Percentiles rank a stretch among this genome's conserved stretches.
Conservation (phyloP, 2,888 invertebrate species). For the Leptinotarsa haldemani region DNA sequence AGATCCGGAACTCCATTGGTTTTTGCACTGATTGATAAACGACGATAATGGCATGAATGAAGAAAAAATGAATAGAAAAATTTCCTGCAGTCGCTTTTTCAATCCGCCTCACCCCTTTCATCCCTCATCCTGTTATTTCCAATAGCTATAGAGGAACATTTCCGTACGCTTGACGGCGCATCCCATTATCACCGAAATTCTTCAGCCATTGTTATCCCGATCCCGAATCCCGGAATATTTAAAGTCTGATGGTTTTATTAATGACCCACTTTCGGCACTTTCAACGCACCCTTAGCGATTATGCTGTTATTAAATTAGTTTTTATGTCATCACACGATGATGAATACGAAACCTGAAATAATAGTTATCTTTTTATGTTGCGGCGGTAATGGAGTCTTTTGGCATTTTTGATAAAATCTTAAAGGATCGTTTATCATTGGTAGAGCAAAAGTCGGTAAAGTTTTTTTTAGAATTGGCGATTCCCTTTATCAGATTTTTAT, state of each 20-base stretch:
- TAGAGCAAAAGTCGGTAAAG: background rate
- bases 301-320: constrained; percentile 57
- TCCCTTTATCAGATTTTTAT: background rate
- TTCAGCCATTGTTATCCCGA: constrained; percentile 57
- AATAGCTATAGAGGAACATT: constrained; percentile 55
- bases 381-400: constrained; percentile 6
- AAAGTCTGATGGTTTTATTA: constrained; percentile 58
- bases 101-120: constrained; percentile 17
- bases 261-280: constrained; percentile 53
- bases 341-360: constrained; percentile 46
- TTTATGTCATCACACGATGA: constrained; percentile 51
- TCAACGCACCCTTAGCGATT: constrained; percentile 47
- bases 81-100: constrained; percentile 19
- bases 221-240: constrained; percentile 56
- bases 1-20: no score
- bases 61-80: constrained; percentile 11
- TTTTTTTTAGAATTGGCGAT: background rate
- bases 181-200: constrained; percentile 57
- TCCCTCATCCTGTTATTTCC: constrained; percentile 40
- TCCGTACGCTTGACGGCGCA: constrained; percentile 50
- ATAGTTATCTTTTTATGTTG: constrained; percentile 31
- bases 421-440: background rate
- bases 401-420: constrained; percentile 1
- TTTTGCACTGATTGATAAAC: background rate
- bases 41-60: background rate